Evolutionary conservation across 2,113 vertebrate species (phyloP), one percentile per base, ranked within the genome.

Genomic region (Panthera tigris): DNA sequence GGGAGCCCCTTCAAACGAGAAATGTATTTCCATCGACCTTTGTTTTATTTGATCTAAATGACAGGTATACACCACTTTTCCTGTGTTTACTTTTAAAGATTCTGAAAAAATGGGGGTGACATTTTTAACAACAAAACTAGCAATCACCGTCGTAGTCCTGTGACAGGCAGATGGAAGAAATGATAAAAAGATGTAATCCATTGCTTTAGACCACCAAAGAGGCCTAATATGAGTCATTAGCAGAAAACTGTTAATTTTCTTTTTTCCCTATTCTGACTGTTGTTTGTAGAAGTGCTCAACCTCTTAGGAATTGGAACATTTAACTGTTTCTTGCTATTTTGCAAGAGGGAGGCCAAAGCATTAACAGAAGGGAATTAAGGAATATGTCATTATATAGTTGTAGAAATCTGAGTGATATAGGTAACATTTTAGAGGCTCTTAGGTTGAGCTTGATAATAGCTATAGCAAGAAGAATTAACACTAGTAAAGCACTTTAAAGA

Each of bases 11-110:
- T 98, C 99, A 99, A 99, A 99, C 97, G 98, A 98, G 98, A 99
- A 99, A 99, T 98, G 98, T 99, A 99, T 99, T 98, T 99, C 99
- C 99, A 98, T 98, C 98, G 99, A 99, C 99, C 99, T 99, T 99
- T 99, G 99, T 99, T 99, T 99, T 99, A 99, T 99, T 98, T 99
- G 99, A 99, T 98, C 98, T 99, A 99, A 99, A 99, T 99, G 99
- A 99, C 99, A 99, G 99, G 99, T 99, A 99, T 98, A 99, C 98
- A 99, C 98, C 98, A 99, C 98, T 99, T 99, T 98, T 98, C 98
- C 98, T 98, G 98, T 98, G 94, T 98, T 99, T 98, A 99, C 98
- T 99, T 99, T 99, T 98, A 99, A 99, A 98, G 99, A 99, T 98
- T 99, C 97, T 98, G 96, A 98, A 98, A 98, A 98, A 98, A 97